A percentile compares a stretch with the other conserved stretches of the same genome.
These are phyloP conservation scores for Atta colombica DNA, from an alignment of 1,140 invertebrate species.

Conservation along the genomic window DNA sequence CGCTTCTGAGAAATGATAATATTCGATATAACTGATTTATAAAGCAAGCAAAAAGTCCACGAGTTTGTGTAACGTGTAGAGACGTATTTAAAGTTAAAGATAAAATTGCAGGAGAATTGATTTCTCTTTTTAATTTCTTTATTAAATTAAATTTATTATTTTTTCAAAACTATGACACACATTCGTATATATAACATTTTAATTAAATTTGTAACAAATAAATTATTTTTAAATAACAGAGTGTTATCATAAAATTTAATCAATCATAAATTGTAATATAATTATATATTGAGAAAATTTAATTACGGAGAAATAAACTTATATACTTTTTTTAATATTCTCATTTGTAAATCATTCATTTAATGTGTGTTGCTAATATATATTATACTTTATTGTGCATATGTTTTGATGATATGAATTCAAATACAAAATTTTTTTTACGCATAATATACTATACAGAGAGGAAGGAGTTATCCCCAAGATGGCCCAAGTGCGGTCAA, in stretches of 20 bases:
- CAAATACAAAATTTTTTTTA: neutral
- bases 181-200: neutral
- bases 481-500: conserved; percentile 69
- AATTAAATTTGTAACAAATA: neutral
- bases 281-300: neutral
- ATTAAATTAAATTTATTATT: neutral
- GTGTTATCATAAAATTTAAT: neutral
- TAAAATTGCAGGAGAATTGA: neutral
- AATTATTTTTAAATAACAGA: conserved; percentile 13
- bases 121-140: conserved; percentile 11
- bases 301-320: neutral
- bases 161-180: neutral
- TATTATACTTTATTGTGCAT: neutral
- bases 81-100: neutral
- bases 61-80: neutral
- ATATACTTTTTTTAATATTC: neutral
- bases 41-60: neutral
- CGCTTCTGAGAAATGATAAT: conserved; percentile 25
- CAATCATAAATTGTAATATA: neutral
- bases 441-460: conserved; percentile 3
- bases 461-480: conserved; percentile 58
- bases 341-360: neutral
- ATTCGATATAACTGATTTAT: conserved; percentile 35
- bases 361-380: neutral
- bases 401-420: neutral